Base-by-base conservation (phyloP, 2,888 invertebrate genomes). In the Tortricodes alternella region DNA sequence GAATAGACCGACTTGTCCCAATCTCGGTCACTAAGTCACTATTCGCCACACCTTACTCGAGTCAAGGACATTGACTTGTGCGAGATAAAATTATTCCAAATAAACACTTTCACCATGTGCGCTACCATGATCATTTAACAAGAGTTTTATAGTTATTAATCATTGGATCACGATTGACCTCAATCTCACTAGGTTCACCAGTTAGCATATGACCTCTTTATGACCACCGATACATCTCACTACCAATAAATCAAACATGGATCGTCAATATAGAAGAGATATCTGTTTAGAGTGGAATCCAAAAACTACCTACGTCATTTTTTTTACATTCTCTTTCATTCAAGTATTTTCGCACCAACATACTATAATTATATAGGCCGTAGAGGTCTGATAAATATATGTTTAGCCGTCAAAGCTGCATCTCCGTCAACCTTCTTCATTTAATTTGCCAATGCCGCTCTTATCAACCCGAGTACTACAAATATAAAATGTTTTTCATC, bases 91-190 rank as follows among this genome's bases (percentile, higher is more conserved):
- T 18, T 35, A 24, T 35, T 7, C 23, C 6, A 23, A 34, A 46
- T 13, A 39, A 34, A 24, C 9, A 41, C 41, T 41, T 41, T 41
- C 41, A 15, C 41, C 15, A 23, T 19, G 41, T 41, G 41, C 41
- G 41, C 43, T 44, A 44, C 43, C 16, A 29, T n/a, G n/a, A n/a
- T n/a, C n/a, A 27, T 18, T 18, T 16, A 44, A 44, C 41, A 24
- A 18, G 23, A 15, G 16, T 35, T 35, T 39, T 11, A 39, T 11
- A 11, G 24, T 41, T 24, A 41, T 41, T 24, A 23, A 19, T 39
- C 8, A 39, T 23, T 41, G 13, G 21, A 2, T 19, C 46, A 46
- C 34, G 46, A 21, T 46, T 23, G 21, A 21, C 34, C 46, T 46
- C 29, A 32, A 21, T 34, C 11, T 46, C 8, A 32, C 2, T 15